phyloP scores from a whole-genome alignment of 64 coral and sea anemone species.

The Cladopsammia gracilis region DNA sequence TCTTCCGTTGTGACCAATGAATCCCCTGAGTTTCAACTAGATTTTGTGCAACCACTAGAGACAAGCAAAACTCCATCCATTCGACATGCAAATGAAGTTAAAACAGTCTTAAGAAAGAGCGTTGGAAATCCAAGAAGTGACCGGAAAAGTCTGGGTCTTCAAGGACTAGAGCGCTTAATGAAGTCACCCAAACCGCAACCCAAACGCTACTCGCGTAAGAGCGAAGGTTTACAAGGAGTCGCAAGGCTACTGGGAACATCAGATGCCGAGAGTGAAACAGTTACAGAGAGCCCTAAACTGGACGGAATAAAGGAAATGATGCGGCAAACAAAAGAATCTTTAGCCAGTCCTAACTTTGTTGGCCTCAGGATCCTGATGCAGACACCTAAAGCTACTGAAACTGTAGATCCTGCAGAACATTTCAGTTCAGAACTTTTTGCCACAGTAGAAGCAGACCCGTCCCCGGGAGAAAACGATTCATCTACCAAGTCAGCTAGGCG shows the following conservation, averaged over 20 bases:
- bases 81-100: background rate
- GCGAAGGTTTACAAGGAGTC: constrained; percentile 35
- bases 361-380: constrained; percentile 10
- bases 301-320: constrained; percentile 8
- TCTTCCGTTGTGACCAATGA: background rate
- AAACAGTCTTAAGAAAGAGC: background rate
- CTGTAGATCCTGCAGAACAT: constrained; percentile 45
- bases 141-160: constrained; percentile 28
- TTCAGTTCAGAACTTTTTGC: constrained; percentile 52
- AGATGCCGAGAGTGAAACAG: background rate
- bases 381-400: constrained; percentile 32
- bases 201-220: constrained; percentile 29
- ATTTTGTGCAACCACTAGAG: constrained; percentile 17
- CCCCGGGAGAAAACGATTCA: background rate
- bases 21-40: background rate
- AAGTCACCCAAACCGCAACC: constrained; percentile 50
- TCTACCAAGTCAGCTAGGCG: background rate
- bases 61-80: constrained; percentile 59
- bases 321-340: background rate
- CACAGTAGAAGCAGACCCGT: background rate
- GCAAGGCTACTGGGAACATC: constrained; percentile 23
- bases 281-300: constrained; percentile 11
- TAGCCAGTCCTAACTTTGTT: constrained; percentile 45
- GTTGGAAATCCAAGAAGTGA: background rate
- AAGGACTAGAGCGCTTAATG: constrained; percentile 27